Base-by-base conservation (phyloP, 1,140 invertebrate genomes). In the Nymphalis io region DNA sequence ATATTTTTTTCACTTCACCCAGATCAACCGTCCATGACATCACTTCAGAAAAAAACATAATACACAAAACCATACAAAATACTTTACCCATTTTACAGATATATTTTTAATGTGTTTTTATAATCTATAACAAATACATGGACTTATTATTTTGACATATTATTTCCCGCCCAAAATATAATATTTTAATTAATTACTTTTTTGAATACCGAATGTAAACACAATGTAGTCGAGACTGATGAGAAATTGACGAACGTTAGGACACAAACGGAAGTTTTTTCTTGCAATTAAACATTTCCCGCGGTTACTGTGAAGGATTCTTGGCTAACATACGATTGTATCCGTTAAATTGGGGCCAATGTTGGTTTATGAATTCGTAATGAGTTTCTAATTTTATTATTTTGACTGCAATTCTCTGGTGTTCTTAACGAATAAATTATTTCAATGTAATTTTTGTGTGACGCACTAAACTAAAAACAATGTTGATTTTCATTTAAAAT, bases 21-120 rank as follows among this genome's bases (percentile, higher is more conserved):
- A 86, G 70, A 68, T 89, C 82, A 16, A 86, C 75, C 1, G 84
- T 89, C 87, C 87, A 89, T 40, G 80, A 59, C 4, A 62, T 40
- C 21, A 84, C 79, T 62, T 79, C 59, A 55, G 73, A 61, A 10
- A 76, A 64, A 42, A 74, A 62, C 16, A 73, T 33, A 48, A 63
- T 65, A n/a, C 64, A 62, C 46, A 74, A 38, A 51, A 51, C 1
- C 2, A 51, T 15, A 5, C 72, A 66, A 53, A 60, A 16, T 51
- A 69, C 33, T 46, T 21, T 10, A 62, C 60, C 51, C 68, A 72
- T 78, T 74, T 72, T 72, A 21, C n/a, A 4, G 39, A 40, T 1
- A 8, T 65, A 18, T 53, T 53, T 33, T 12, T 55, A 55, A 40
- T 40, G 1, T 6, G 8, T 11, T 20, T 20, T 51, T 51, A 20